These are phyloP conservation scores for Pimephales promelas DNA, from an alignment of 2,113 vertebrate species.

Conservation along the genomic window DNA sequence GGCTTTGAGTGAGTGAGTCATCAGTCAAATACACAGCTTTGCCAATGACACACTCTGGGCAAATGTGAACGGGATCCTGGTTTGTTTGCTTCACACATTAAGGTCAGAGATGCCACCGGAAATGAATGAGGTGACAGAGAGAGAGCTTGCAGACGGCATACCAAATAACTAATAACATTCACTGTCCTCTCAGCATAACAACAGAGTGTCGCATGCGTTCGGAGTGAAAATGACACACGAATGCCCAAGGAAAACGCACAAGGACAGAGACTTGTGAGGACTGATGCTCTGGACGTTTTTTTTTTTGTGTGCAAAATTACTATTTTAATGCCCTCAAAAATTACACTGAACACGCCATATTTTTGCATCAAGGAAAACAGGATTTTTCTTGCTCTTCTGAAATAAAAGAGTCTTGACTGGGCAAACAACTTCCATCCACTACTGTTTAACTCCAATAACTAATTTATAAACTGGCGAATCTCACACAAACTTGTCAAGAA, in stretches of 20 bases:
- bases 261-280: background rate
- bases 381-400: background rate
- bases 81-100: background rate
- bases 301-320: too few relatives aligned
- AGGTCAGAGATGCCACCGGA: background rate
- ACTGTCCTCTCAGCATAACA: background rate
- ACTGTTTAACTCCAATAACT: too few relatives aligned
- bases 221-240: background rate
- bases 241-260: background rate
- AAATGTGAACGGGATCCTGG: background rate
- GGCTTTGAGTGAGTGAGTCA: constrained; percentile 34
- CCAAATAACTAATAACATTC: background rate
- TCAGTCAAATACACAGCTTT: constrained; percentile 8
- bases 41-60: background rate
- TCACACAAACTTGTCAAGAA: too few relatives aligned
- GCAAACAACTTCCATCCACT: background rate
- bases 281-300: background rate
- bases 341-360: background rate
- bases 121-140: constrained; percentile 6
- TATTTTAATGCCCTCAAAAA: background rate
- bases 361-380: background rate
- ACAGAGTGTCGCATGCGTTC: constrained; percentile 6
- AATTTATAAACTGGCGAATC: too few relatives aligned
- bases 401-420: background rate
- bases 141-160: background rate